Base-by-base conservation (phyloP, 2,113 vertebrate genomes). In the Aix galericulata region DNA sequence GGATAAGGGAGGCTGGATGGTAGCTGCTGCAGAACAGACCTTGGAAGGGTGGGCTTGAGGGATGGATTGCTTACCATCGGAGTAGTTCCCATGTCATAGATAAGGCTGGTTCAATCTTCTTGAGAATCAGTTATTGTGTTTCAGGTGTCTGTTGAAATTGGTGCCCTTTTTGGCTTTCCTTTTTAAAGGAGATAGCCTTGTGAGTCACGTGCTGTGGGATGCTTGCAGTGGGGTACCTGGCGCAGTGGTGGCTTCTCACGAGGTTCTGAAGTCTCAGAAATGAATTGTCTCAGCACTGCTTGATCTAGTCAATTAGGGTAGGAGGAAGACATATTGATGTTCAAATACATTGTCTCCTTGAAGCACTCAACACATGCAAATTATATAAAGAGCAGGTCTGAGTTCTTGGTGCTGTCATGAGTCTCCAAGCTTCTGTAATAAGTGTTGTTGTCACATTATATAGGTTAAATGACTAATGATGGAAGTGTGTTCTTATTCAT, bases 371-470 rank as follows among this genome's bases (percentile, higher is more conserved):
- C 78, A 91, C 63, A 89, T 82, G 67, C 56, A 89, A 93, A 78
- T 93, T 68, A 26, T 80, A 56, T 66, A 79, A 93, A 91, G 77
- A 96, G 83, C 27, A 74, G 86, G 89, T 96, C 72, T 87, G 92
- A 93, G 89, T 96, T 94, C 92, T 94, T 97, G 79, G 90, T 91
- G 27, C 93, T 83, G 86, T 71, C 82, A 40, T 4, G 46, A 78
- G 84, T 93, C 89, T 95, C 83, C 29, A 16, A 77, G 92, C 68
- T 93, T 76, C 80, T 69, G 62, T 85, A 96, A 97, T 88, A 96
- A 94, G 95, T 97, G 91, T 87, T 96, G 93, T 96, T 98, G 97
- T 97, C 97, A 94, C 44, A 62, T 91, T 95, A 93, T 86, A 96
- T 85, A 94, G 96, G 85, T 88, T 93, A 87, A 94, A 96, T 96